phyloP scores from a whole-genome alignment of 2,797 vertebrate species.

The Acomys russatus region DNA sequence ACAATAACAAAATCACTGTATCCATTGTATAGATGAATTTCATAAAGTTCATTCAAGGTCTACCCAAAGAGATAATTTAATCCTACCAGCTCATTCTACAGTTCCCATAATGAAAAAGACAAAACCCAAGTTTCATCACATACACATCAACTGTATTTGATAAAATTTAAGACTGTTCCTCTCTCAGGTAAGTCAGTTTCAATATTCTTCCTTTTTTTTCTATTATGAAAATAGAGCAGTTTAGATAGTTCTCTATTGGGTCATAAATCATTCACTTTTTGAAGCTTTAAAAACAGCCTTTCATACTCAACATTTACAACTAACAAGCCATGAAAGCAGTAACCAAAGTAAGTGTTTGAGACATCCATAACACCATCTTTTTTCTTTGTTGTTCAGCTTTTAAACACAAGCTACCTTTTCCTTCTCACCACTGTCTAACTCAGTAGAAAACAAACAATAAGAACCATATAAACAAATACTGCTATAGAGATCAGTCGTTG shows the following conservation, averaged over 20 bases:
- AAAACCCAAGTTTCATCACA: conserved; percentile 28
- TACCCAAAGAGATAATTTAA: conserved; percentile 36
- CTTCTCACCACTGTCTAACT: not conserved
- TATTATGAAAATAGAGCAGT: conserved; percentile 27
- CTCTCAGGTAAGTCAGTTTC: conserved; percentile 19
- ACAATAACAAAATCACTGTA: not conserved
- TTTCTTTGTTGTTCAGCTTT: conserved; percentile 25
- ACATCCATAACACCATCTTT: not conserved
- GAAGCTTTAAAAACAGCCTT: conserved; percentile 52
- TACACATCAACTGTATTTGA: conserved; percentile 20
- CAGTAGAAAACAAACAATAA: not conserved
- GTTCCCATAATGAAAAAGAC: not conserved
- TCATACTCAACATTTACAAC: conserved; percentile 14
- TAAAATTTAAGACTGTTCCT: conserved; percentile 13
- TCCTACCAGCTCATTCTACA: conserved; percentile 29
- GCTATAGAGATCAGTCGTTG: too few relatives aligned
- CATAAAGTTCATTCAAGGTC: conserved; percentile 36
- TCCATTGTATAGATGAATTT: conserved; percentile 35
- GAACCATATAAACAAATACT: not conserved
- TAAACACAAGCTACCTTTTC: conserved; percentile 11
- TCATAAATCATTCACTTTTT: not conserved
- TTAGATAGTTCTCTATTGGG: not conserved
- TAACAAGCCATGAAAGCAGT: not conserved
- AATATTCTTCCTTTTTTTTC: conserved; percentile 8
- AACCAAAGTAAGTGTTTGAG: not conserved